Base-by-base conservation (phyloP, 2,888 invertebrate genomes). In the Reticulitermes lucifugus region DNA sequence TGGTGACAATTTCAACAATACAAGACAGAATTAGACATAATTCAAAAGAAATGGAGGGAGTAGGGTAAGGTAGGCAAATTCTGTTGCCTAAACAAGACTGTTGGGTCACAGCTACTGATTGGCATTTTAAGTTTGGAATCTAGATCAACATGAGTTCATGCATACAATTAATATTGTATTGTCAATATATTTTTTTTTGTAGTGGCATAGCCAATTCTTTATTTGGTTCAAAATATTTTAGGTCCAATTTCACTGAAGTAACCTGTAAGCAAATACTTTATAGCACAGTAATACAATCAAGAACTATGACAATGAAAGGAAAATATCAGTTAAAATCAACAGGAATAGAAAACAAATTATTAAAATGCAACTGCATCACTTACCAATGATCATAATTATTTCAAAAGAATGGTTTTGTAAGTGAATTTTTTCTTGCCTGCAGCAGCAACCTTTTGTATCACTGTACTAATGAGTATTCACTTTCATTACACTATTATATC, bases 111-210 rank as follows among this genome's bases (percentile, higher is more conserved):
- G 70, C 84, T 84, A 84, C 70, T 80, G 73, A 80, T 71, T 79
- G 79, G 70, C 70, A 81, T 81, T 60, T 70, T 81, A 81, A 81
- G 65, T 84, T 84, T 79, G 71, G 80, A 84, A 80, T 79, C 84
- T 84, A 70, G 79, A 84, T 79, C 70, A 84, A 84, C 84, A 84
- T 60, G 83, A 85, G 65, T 85, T 79, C 84, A 86, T 82, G 84
- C 86, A 86, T 84, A 86, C 86, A 84, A 85, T 85, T 77, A 86
- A 77, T 81, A 86, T 82, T 80, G 86, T 86, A 86, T 86, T 86
- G 86, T 86, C 86, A 86, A 81, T 84, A 86, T 80, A 25, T 25
- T 25, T 84, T 79, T 70, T 80, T 80, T 84, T 80, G 79, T 84
- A 51, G n/a, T 70, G 81, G 81, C 70, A 65, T 81, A 81, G 65